Evolutionary conservation across 2,113 vertebrate genomes (phyloP), one percentile per base, ranked within the genome.

Genomic region (Cyanoliseus patagonus): DNA sequence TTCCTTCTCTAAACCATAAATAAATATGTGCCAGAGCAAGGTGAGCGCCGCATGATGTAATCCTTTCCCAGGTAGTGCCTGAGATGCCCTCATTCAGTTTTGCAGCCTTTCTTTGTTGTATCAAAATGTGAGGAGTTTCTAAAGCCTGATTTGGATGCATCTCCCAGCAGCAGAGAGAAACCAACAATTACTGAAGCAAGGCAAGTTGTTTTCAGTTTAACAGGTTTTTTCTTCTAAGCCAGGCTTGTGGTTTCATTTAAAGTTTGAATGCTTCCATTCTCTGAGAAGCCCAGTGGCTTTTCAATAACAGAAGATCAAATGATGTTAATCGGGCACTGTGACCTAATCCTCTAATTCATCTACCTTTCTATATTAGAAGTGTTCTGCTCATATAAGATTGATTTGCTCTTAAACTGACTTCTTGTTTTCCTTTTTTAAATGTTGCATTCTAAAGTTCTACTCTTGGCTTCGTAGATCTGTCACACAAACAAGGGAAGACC

Each of bases 221-320:
- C 63, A 95, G 86, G 27, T 70, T 31, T 93, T 93, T 96, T 96
- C 55, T 96, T 57, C 91, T 90, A 92, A 86, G 88, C 51, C 63
- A 97, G 92, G 92, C 86, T 96, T 97, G 96, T 96, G 97, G 93
- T 97, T 98, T 97, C 96, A 96, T 97, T 98, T 98, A 96, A 93
- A 92, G 77, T 96, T 64, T 97, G 86, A 94, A 95, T 87, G 73
- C 79, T 94, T 92, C 83, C 28, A 89, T 94, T 95, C 91, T 95
- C 62, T 79, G 74, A 94, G 95, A 97, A 97, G 77, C 81, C 86
- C 92, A 77, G 67, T 96, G 95, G 91, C 97, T 98, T 97, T 97
- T 97, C 97, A 97, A 97, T 93, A 96, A 96, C 92, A 91, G 95
- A 98, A 98, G 97, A 98, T 97, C 97, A 98, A 98, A 98, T 98